Evolutionary conservation across 1,140 invertebrate species (phyloP).

Genomic region (Ostrea denselamellosa): DNA sequence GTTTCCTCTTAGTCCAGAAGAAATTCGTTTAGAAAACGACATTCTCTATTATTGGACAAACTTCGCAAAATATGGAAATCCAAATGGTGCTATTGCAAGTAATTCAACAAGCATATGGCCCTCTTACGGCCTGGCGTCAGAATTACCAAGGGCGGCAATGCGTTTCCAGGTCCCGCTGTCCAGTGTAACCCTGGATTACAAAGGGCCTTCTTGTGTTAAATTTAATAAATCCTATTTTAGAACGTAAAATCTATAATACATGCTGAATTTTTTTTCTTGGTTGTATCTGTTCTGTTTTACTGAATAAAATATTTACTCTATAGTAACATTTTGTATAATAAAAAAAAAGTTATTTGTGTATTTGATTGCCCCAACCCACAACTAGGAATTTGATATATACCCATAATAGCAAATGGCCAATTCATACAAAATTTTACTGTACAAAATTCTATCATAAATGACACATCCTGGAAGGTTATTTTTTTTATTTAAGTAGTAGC

Average conservation of each 20-base stretch:
- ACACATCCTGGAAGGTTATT: no score
- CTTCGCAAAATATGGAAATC: conserved; percentile 65
- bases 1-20: conserved; percentile 50
- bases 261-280: background rate
- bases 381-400: no score
- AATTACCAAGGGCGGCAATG: conserved; percentile 25
- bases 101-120: conserved; percentile 46
- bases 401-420: no score
- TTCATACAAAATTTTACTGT: no score
- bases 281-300: background rate
- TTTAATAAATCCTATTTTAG: conserved; percentile 51
- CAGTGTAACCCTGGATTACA: conserved; percentile 43
- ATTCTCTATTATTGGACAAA: conserved; percentile 66
- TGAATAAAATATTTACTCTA: no score
- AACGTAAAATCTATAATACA: background rate
- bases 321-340: no score
- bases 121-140: background rate
- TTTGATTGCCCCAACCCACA: no score
- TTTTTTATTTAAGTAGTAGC: no score
- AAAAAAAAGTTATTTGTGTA: no score
- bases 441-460: no score
- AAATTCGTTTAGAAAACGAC: conserved; percentile 54
- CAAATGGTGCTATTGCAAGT: conserved; percentile 47
- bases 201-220: conserved; percentile 48
- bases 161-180: conserved; percentile 42